phyloP scores from a whole-genome alignment of 2,797 vertebrate genomes.

The Notolabrus celidotus region DNA sequence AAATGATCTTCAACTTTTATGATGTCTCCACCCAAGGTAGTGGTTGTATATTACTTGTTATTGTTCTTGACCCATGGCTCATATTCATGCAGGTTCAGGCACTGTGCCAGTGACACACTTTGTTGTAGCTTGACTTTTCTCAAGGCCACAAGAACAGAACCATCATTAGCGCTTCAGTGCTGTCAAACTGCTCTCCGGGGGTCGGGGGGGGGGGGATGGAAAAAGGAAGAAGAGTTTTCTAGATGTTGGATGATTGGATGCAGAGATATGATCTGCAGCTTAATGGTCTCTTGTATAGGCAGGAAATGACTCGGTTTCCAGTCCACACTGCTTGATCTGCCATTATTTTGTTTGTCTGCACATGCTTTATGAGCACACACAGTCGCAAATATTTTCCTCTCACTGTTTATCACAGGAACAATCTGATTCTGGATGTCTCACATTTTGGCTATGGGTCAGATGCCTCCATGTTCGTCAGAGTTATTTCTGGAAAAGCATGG shows the following conservation, averaged over 20 bases:
- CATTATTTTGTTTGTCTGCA: conserved; percentile 46
- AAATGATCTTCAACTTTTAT: conserved; percentile 3
- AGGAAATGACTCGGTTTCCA: conserved; percentile 61
- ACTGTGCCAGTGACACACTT: conserved; percentile 24
- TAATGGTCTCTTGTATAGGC: conserved; percentile 55
- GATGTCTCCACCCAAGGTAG: neutral
- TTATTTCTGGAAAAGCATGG: conserved; percentile 69
- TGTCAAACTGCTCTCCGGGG: conserved; percentile 44
- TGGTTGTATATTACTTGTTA: conserved; percentile 6
- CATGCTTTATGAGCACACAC: conserved; percentile 9
- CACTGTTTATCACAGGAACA: conserved; percentile 52
- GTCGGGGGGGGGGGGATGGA: conserved; percentile 35
- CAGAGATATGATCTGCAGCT: conserved; percentile 40
- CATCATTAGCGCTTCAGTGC: conserved; percentile 31
- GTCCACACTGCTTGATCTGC: conserved; percentile 42
- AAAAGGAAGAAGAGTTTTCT: conserved; percentile 43
- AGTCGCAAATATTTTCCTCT: conserved; percentile 34
- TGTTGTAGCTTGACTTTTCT: conserved; percentile 41
- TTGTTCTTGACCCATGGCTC: neutral
- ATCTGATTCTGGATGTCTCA: conserved; percentile 62
- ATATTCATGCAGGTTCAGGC: conserved; percentile 20
- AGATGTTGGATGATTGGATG: conserved; percentile 14
- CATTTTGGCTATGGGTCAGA: conserved; percentile 64
- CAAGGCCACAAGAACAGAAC: conserved; percentile 45
- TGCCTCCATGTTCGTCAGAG: conserved; percentile 57